Evolutionary conservation across 2,888 invertebrate genomes (phyloP).

Genomic region (Amaurobius ferox): DNA sequence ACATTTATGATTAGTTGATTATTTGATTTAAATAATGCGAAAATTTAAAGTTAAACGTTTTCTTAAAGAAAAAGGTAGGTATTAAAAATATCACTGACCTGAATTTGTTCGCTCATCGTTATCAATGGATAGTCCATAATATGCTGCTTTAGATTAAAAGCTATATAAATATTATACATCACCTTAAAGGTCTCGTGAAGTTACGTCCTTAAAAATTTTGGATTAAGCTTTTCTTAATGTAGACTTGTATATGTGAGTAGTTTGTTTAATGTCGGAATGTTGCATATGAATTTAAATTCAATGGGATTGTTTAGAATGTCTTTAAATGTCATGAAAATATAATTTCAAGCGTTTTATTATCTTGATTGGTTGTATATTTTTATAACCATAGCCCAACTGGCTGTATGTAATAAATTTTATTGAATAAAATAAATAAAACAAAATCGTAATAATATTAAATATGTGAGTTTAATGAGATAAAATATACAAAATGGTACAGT

Average conservation of each 20-base stretch:
- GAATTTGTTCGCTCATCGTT: neutral
- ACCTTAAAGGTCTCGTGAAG: conserved; percentile 20
- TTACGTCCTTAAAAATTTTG: no score
- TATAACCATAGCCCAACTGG: no score
- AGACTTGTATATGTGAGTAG: no score
- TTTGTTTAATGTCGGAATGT: no score
- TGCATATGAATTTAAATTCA: no score
- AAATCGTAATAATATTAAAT: neutral
- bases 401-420: neutral
- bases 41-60: neutral
- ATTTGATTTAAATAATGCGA: no score
- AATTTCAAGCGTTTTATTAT: no score
- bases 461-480: neutral
- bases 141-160: conserved; percentile 14
- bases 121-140: conserved; percentile 8
- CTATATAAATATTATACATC: conserved; percentile 35
- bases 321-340: no score
- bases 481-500: neutral
- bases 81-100: conserved; percentile 49
- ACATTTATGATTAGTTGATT: no score
- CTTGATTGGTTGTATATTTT: no score
- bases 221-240: no score
- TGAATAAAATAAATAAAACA: neutral
- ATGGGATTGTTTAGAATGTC: no score
- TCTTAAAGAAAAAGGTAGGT: neutral